phyloP scores from a whole-genome alignment of 1,140 invertebrate species.

The Ruditapes philippinarum region DNA sequence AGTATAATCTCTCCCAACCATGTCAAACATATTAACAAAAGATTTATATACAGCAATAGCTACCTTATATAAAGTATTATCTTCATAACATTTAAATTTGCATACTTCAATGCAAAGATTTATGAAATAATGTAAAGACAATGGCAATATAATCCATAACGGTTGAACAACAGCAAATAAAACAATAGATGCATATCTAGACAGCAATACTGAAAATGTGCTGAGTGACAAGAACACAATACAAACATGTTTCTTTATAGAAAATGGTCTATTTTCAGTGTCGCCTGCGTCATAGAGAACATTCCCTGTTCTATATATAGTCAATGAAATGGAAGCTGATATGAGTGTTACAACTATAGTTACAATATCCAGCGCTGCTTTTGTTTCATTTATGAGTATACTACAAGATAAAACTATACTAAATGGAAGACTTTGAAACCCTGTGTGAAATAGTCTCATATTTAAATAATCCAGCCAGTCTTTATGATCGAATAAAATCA shows the following conservation, averaged over 20 bases:
- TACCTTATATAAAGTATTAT: slow-evolving; percentile 17
- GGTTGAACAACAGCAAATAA: slow-evolving; percentile 44
- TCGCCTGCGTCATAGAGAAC: slow-evolving; percentile 21
- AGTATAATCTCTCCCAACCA: slow-evolving; percentile 42
- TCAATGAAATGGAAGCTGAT: slow-evolving; percentile 50
- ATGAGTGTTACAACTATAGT: slow-evolving; percentile 38
- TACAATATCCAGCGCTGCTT: slow-evolving; percentile 13
- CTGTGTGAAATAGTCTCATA: slow-evolving; percentile 52
- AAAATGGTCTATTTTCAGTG: not conserved
- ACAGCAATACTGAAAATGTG: slow-evolving; percentile 30
- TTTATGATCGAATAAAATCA: slow-evolving; percentile 50
- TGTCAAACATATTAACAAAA: slow-evolving; percentile 59
- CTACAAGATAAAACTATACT: slow-evolving; percentile 37
- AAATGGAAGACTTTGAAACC: slow-evolving; percentile 64
- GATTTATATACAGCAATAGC: slow-evolving; percentile 36
- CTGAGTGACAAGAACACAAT: slow-evolving; percentile 35
- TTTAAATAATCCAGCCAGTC: slow-evolving; percentile 60
- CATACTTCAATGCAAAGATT: slow-evolving; percentile 8
- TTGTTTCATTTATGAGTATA: slow-evolving; percentile 35
- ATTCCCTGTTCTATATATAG: slow-evolving; percentile 15
- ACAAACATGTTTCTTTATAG: slow-evolving; percentile 1
- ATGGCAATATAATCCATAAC: slow-evolving; percentile 51
- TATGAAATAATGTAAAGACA: slow-evolving; percentile 40
- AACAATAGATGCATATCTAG: slow-evolving; percentile 52
- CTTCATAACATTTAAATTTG: slow-evolving; percentile 17